phyloP scores from a whole-genome alignment of 2,113 vertebrate genomes.

The Cololabis saira region DNA sequence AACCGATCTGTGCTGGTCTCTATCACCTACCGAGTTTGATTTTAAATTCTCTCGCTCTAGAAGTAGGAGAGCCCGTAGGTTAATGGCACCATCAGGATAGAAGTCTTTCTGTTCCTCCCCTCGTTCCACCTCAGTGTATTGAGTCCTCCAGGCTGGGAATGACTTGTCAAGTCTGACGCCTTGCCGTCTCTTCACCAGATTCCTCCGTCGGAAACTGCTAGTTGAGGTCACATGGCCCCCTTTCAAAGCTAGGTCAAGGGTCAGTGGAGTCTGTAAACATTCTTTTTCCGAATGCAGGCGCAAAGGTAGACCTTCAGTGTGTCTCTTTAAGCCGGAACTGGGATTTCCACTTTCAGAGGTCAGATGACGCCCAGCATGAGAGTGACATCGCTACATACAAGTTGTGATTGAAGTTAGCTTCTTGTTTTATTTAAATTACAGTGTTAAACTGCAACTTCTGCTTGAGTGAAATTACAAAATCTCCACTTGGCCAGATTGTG shows the following conservation, averaged over 20 bases:
- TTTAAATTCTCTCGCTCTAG: conserved; percentile 4
- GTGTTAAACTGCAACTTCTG: no score
- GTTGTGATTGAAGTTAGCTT: neutral
- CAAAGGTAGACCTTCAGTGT: conserved; percentile 27
- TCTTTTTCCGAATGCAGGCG: conserved; percentile 38
- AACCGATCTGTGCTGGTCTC: conserved; percentile 4
- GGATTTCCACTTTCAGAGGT: conserved; percentile 12
- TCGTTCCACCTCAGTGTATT: conserved; percentile 28
- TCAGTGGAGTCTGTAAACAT: conserved; percentile 71
- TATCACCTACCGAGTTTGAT: conserved; percentile 16
- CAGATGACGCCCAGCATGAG: conserved; percentile 1
- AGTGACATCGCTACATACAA: neutral
- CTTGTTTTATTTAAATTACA: neutral
- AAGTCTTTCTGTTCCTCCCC: conserved; percentile 27
- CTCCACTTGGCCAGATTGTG: no score
- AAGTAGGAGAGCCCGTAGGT: conserved; percentile 21
- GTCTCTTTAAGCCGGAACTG: conserved; percentile 8
- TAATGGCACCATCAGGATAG: conserved; percentile 12
- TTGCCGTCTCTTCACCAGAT: conserved; percentile 75
- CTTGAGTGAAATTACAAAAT: no score
- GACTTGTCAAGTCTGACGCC: conserved; percentile 67
- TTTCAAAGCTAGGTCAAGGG: conserved; percentile 76
- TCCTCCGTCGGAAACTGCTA: conserved; percentile 59
- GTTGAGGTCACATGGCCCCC: conserved; percentile 57
- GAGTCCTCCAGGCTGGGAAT: conserved; percentile 49